A percentile compares a stretch with the other conserved stretches of the same genome.
Evolutionary conservation across 2,888 invertebrate genomes (phyloP).

Genomic region (Eupelmus urozonus): DNA sequence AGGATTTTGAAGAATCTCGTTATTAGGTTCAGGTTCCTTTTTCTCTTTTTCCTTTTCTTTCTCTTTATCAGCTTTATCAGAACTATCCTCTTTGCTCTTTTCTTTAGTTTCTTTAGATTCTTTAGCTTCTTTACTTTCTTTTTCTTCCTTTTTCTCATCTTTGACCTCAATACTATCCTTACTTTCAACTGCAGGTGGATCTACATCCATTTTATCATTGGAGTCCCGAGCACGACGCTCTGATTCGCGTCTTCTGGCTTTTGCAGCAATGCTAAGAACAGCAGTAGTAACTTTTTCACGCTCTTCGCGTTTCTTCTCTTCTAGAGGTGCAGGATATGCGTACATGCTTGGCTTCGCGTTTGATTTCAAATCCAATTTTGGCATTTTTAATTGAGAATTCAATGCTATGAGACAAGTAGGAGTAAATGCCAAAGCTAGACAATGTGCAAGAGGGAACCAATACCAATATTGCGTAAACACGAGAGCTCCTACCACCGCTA

Average conservation of each 20-base stretch:
- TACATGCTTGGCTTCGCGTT: slow-evolving; percentile 96
- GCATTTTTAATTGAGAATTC: slow-evolving; percentile 95
- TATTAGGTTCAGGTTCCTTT: slow-evolving; percentile 94
- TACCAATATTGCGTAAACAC: slow-evolving; percentile 99
- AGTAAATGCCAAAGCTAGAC: slow-evolving; percentile 95
- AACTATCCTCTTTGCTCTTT: slow-evolving; percentile 75
- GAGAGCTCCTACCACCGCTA: slow-evolving; percentile 97
- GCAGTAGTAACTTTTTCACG: slow-evolving; percentile 98
- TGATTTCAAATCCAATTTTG: slow-evolving; percentile 93
- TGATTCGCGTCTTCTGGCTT: slow-evolving; percentile 91
- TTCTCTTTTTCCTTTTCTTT: slow-evolving; percentile 78
- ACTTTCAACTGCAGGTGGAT: slow-evolving; percentile 68
- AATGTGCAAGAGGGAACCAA: slow-evolving; percentile 99
- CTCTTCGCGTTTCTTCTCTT: slow-evolving; percentile 99
- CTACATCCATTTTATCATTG: slow-evolving; percentile 92
- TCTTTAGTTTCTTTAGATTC: slow-evolving; percentile 73
- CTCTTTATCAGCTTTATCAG: slow-evolving; percentile 63
- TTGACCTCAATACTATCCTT: slow-evolving; percentile 67
- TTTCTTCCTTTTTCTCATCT: slow-evolving; percentile 64
- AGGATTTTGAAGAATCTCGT: slow-evolving; percentile 95
- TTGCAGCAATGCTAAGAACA: slow-evolving; percentile 96
- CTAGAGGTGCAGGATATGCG: slow-evolving; percentile 97
- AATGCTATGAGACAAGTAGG: slow-evolving; percentile 97
- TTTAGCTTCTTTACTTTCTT: slow-evolving; percentile 69
- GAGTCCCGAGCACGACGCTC: slow-evolving; percentile 81